A percentile compares a stretch with the other conserved stretches of the same genome.
These are phyloP conservation scores for Arion vulgaris DNA, from an alignment of 1,140 invertebrate species.

Conservation along the genomic window DNA sequence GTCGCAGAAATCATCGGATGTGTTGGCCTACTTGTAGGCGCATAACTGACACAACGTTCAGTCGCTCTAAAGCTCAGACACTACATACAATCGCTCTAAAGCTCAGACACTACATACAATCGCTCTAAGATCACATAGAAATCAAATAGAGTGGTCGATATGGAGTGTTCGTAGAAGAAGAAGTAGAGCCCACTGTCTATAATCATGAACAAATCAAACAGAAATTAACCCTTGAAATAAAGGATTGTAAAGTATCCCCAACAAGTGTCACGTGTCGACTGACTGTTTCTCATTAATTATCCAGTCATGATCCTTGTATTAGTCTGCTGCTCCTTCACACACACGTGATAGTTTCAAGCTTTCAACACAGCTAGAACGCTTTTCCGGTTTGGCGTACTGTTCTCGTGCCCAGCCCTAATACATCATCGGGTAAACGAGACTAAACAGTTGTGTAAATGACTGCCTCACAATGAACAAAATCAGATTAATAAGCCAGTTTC, in stretches of 20 bases:
- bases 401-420: not conserved
- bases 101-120: too few relatives aligned
- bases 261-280: conserved; percentile 1
- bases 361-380: not conserved
- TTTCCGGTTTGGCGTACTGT: not conserved
- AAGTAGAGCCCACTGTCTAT: not conserved
- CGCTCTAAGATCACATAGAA: too few relatives aligned
- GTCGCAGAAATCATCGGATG: too few relatives aligned
- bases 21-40: too few relatives aligned
- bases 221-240: conserved; percentile 5
- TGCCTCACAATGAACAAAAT: not conserved
- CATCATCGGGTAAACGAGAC: conserved; percentile 9
- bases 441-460: too few relatives aligned
- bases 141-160: too few relatives aligned
- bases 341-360: not conserved
- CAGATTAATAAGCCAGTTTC: conserved; percentile 1
- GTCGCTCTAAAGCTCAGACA: too few relatives aligned
- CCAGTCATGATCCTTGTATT: not conserved
- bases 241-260: not conserved
- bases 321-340: too few relatives aligned
- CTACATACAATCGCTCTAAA: too few relatives aligned
- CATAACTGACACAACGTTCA: too few relatives aligned
- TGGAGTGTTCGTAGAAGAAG: too few relatives aligned
- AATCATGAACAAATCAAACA: conserved; percentile 1
- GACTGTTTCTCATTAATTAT: not conserved